Percentiles rank a stretch among this genome's conserved stretches.
These are phyloP conservation scores for Drosophila grimshawi DNA, from an alignment of 1,140 invertebrate species.

Conservation along the genomic window DNA sequence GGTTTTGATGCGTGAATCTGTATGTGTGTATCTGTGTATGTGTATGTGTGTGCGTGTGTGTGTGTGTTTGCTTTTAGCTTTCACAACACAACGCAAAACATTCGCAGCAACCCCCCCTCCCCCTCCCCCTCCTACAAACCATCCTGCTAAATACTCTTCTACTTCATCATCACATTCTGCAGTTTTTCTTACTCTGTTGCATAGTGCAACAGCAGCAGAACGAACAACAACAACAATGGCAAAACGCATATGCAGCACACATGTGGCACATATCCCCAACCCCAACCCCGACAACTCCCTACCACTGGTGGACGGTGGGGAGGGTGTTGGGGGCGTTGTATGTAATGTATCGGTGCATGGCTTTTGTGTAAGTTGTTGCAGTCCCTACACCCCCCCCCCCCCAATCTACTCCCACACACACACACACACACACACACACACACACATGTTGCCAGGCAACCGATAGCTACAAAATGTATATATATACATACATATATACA, in stretches of 20 bases:
- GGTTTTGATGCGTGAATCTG: constrained; percentile 43
- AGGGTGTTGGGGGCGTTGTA: not conserved
- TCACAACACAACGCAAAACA: constrained; percentile 37
- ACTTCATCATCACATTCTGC: constrained; percentile 6
- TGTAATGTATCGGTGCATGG: not conserved
- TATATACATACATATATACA: not conserved
- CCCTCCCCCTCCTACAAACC: too few relatives aligned
- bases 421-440: constrained; percentile 4
- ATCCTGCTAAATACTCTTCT: not conserved
- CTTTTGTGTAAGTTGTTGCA: constrained; percentile 28
- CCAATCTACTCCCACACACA: constrained; percentile 11
- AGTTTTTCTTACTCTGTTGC: constrained; percentile 11
- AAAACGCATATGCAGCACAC: constrained; percentile 61
- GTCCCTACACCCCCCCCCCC: not conserved
- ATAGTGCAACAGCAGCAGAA: constrained; percentile 36
- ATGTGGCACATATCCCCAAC: constrained; percentile 24
- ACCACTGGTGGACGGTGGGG: not conserved
- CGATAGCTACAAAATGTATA: constrained; percentile 18
- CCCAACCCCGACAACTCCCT: not conserved
- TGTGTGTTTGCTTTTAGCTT: constrained; percentile 35
- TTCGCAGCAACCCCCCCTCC: constrained; percentile 6
- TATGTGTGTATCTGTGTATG: constrained; percentile 2
- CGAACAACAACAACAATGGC: constrained; percentile 28
- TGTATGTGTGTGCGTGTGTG: not conserved
- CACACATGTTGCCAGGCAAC: constrained; percentile 36